Percentiles rank a stretch among this genome's conserved stretches.
Conservation (phyloP, 2,113 vertebrate species). For the Machaerirhynchus nigripectus region DNA sequence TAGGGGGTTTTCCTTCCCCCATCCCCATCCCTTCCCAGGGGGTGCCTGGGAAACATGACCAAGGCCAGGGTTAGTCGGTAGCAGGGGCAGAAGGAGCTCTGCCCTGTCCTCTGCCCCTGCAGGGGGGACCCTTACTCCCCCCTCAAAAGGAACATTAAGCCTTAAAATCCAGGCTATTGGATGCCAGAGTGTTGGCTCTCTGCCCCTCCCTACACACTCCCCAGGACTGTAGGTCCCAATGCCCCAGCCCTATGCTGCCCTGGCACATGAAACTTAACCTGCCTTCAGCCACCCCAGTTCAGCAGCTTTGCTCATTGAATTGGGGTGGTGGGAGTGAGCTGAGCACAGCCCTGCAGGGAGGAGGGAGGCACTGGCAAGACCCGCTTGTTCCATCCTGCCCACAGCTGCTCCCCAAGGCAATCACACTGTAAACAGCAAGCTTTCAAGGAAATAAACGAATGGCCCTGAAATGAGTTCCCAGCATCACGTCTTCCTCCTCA, state of each 20-base stretch:
- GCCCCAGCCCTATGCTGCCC: not conserved
- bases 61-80: accelerated
- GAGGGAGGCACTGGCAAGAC: not conserved
- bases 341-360: not conserved
- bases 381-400: not conserved
- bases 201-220: not conserved
- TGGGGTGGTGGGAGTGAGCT: not conserved
- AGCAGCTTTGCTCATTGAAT: not conserved
- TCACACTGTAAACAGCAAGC: not conserved
- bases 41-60: not conserved
- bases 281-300: not conserved
- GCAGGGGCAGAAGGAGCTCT: not conserved
- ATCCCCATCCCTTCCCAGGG: accelerated
- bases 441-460: not conserved
- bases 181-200: not conserved
- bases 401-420: not conserved
- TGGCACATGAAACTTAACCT: not conserved
- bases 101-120: not conserved
- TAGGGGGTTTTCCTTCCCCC: not conserved
- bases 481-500: not conserved
- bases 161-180: not conserved
- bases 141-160: not conserved
- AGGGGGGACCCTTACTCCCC: accelerated
- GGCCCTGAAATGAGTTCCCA: not conserved
- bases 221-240: not conserved